Percentiles rank a stretch among this genome's conserved stretches.
These are phyloP conservation scores for Helicolenus hilgendorfi DNA, from an alignment of 2,797 vertebrate genomes.

Conservation along the genomic window DNA sequence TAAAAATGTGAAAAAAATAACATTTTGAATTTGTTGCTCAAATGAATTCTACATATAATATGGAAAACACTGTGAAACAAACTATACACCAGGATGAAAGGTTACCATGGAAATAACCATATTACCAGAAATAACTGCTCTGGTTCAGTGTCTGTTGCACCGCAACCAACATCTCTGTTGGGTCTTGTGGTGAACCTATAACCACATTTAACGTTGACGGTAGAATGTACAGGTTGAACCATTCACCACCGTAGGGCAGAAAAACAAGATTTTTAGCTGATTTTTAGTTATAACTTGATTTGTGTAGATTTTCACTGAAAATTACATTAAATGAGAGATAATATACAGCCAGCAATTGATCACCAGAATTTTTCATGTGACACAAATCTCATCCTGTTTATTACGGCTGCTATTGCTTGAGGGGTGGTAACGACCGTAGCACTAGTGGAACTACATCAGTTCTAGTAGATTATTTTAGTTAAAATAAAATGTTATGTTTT, in stretches of 20 bases:
- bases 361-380: not conserved
- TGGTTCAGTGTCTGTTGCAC: not conserved
- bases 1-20: too few species aligned
- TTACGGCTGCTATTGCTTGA: not conserved
- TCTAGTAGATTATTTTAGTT: not conserved
- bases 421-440: not conserved
- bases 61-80: not conserved
- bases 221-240: not conserved
- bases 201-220: not conserved
- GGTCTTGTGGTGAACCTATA: not conserved
- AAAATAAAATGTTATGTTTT: not conserved
- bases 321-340: not conserved
- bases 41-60: not conserved
- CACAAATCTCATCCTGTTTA: not conserved
- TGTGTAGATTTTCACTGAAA: not conserved
- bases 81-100: not conserved
- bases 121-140: not conserved
- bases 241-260: too few species aligned
- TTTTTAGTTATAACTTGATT: not conserved
- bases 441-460: not conserved
- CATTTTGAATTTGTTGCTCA: not conserved
- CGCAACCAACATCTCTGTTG: not conserved
- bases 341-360: not conserved
- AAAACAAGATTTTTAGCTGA: not conserved
- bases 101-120: not conserved